A percentile compares a stretch with the other conserved stretches of the same genome.
Conservation (phyloP, 1,140 invertebrate genomes). For the Papilio aristodemus region DNA sequence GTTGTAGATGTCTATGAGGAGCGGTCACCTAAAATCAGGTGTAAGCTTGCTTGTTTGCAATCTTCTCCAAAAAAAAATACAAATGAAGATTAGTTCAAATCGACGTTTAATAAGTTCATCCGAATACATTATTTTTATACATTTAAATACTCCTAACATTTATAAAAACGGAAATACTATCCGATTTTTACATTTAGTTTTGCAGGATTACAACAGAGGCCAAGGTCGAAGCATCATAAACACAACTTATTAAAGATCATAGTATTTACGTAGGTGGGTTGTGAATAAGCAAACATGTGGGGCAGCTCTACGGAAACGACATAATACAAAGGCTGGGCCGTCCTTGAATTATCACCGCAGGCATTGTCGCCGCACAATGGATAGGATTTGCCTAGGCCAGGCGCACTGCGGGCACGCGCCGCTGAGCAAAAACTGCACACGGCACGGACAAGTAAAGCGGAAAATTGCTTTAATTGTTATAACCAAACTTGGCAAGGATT, state of each 20-base stretch:
- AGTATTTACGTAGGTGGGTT: background rate
- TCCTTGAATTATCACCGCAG: constrained; percentile 75
- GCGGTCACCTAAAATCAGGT: too few species aligned
- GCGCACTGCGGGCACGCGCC: constrained; percentile 48
- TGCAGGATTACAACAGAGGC: too few species aligned
- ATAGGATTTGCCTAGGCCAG: constrained; percentile 68
- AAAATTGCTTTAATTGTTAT: constrained; percentile 40
- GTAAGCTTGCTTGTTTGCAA: too few species aligned
- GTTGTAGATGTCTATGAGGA: too few species aligned
- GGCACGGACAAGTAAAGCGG: constrained; percentile 43
- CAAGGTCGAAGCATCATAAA: background rate
- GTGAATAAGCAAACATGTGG: constrained; percentile 32
- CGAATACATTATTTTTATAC: too few species aligned
- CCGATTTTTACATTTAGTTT: too few species aligned
- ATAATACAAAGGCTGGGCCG: constrained; percentile 58
- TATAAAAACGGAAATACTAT: too few species aligned
- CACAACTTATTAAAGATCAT: background rate
- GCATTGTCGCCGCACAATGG: constrained; percentile 72
- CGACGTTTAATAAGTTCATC: too few species aligned
- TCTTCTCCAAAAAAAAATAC: too few species aligned
- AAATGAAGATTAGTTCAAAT: too few species aligned
- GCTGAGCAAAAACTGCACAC: constrained; percentile 49
- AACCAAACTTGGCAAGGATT: constrained; percentile 30
- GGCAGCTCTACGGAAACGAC: constrained; percentile 38
- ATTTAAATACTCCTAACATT: too few species aligned